phyloP scores from a whole-genome alignment of 2,888 invertebrate species.

The Cantharis rustica region DNA sequence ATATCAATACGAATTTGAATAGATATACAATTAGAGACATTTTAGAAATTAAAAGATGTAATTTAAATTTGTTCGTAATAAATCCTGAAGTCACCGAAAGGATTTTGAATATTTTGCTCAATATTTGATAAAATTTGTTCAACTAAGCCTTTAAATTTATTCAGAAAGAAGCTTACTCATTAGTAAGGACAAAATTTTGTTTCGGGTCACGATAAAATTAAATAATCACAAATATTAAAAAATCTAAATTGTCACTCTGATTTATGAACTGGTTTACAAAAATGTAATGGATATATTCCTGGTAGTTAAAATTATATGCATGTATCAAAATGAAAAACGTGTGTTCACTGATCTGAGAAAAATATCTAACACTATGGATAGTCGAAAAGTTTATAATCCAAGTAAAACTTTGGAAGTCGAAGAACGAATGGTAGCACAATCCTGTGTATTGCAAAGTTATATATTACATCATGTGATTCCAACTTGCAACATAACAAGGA shows the following conservation, averaged over 20 bases:
- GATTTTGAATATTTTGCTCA: neutral
- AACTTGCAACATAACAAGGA: neutral
- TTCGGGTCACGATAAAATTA: neutral
- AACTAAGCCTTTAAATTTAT: neutral
- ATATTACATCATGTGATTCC: neutral
- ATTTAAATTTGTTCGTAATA: neutral
- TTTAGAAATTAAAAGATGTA: too few relatives aligned
- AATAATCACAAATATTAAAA: neutral
- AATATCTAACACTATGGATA: neutral
- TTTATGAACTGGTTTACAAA: too few relatives aligned
- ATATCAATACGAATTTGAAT: too few relatives aligned
- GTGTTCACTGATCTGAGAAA: neutral
- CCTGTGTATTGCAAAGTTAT: neutral
- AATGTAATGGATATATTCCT: too few relatives aligned
- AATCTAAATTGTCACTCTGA: too few relatives aligned
- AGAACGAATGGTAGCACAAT: neutral
- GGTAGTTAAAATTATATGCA: neutral
- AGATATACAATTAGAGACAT: too few relatives aligned
- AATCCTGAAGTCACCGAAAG: neutral
- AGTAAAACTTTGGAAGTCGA: neutral
- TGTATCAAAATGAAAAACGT: neutral
- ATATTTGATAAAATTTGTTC: neutral
- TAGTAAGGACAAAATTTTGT: neutral
- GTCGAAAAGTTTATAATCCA: neutral
- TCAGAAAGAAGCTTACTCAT: neutral